A percentile compares a stretch with the other conserved stretches of the same genome.
Conservation (phyloP, 2,888 invertebrate genomes). For the Conomelus anceps region DNA sequence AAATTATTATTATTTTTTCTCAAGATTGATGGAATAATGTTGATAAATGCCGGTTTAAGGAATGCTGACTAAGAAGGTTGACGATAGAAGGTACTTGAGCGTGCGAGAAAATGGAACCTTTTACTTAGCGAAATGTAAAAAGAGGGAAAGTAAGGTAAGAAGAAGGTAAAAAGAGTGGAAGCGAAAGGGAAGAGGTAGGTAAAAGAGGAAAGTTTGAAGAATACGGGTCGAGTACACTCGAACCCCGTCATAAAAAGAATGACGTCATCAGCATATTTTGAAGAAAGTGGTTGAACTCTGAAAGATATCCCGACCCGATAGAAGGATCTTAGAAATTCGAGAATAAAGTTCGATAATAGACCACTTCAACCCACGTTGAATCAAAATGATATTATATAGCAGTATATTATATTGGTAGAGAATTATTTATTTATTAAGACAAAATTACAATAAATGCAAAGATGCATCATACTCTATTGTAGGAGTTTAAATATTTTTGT, state of each 20-base stretch:
- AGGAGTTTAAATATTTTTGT: too few species aligned
- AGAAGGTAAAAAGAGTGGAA: not conserved
- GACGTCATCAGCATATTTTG: not conserved
- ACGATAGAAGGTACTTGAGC: not conserved
- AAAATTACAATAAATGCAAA: too few species aligned
- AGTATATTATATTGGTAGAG: too few species aligned
- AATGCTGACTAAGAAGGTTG: not conserved
- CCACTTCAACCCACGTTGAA: too few species aligned
- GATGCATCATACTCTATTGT: too few species aligned
- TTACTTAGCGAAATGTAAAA: not conserved
- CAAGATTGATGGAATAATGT: not conserved
- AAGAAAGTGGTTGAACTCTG: not conserved
- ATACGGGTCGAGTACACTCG: not conserved
- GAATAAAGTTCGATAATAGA: not conserved
- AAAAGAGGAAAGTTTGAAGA: not conserved
- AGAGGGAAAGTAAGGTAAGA: not conserved
- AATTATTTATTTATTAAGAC: too few species aligned
- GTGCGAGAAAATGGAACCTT: not conserved
- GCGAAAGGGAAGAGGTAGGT: not conserved
- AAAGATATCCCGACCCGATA: not conserved
- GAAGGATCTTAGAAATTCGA: not conserved
- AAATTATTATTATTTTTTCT: not conserved
- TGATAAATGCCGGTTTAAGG: not conserved
- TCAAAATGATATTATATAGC: too few species aligned
- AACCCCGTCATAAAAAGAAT: not conserved